phyloP scores from a whole-genome alignment of 2,113 vertebrate species.

The Irena cyanogastra region DNA sequence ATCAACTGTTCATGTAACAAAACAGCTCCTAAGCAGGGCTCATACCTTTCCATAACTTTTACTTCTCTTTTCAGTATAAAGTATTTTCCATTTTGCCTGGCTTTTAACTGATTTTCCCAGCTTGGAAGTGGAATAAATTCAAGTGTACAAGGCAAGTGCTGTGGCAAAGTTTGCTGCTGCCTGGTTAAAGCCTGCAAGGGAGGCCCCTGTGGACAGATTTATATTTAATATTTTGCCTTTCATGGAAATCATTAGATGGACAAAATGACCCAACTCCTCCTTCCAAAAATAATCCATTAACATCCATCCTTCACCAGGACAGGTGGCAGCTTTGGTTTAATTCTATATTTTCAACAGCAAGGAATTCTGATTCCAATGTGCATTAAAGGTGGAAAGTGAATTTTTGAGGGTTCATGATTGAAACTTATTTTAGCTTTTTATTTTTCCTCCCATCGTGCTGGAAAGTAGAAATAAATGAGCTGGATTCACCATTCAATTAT shows the following conservation, averaged over 20 bases:
- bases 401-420: background rate
- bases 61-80: background rate
- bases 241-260: background rate
- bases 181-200: background rate
- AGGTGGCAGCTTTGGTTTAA: conserved; percentile 1
- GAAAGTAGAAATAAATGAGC: conserved; percentile 25
- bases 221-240: background rate
- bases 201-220: background rate
- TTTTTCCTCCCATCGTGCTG: background rate
- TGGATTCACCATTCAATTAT: conserved; percentile 26
- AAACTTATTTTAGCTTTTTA: background rate
- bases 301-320: background rate
- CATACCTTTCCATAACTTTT: background rate
- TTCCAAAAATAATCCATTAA: conserved; percentile 1
- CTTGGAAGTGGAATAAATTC: background rate
- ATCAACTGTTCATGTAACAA: background rate
- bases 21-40: background rate
- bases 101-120: background rate
- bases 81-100: background rate
- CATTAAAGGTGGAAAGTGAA: background rate
- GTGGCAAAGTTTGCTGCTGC: background rate
- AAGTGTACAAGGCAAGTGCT: background rate
- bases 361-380: background rate
- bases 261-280: background rate
- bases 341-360: conserved; percentile 7